Base-by-base conservation (phyloP, 2,113 vertebrate genomes). In the Brienomyrus longianalis region DNA sequence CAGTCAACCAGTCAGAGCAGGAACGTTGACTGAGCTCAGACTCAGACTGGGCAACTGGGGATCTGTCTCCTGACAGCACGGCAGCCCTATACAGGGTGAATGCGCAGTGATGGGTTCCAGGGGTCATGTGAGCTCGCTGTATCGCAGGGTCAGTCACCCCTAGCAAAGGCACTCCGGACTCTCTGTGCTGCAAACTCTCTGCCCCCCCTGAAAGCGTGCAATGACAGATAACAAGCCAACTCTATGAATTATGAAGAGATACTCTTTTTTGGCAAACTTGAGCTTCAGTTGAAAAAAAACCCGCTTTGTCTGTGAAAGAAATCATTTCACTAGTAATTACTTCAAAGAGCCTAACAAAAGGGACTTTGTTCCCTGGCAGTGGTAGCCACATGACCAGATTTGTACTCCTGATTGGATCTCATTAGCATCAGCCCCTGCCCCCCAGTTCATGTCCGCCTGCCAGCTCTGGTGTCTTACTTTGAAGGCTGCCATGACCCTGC, bases 281-380 rank as follows among this genome's bases (percentile, higher is more conserved):
- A 48, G 27, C 27, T 54, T 87, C 27, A 87, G 6, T 39, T 15
- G 15, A 19, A 52, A 52, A 52, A 87, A 31, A 51, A 51, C 15
- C 31, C n/a, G 21, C 50, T 87, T 87, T 87, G n/a, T 87, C 51
- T 50, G 11, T 51, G 74, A 51, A 84, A 86, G 85, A n/a, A 50
- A 51, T 86, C 48, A 87, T 87, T 87, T 54, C 51, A 48, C 51
- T 50, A 50, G 85, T 54, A 54, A 35, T 87, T 35, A 54, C 35
- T 87, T 51, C 85, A 52, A 87, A 48, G 50, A 87, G 45, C 11
- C n/a, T 86, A 86, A 86, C 83, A 86, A 86, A 86, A 13, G 83
- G 45, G 83, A 48, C 83, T 23, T 48, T 84, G 39, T 84, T 84
- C 47, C 19, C 39, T n/a, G 15, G 45, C 84, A 86, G 48, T 1